These are phyloP conservation scores for Chaetura pelagica DNA, from an alignment of 2,113 vertebrate species.

Conservation along the genomic window DNA sequence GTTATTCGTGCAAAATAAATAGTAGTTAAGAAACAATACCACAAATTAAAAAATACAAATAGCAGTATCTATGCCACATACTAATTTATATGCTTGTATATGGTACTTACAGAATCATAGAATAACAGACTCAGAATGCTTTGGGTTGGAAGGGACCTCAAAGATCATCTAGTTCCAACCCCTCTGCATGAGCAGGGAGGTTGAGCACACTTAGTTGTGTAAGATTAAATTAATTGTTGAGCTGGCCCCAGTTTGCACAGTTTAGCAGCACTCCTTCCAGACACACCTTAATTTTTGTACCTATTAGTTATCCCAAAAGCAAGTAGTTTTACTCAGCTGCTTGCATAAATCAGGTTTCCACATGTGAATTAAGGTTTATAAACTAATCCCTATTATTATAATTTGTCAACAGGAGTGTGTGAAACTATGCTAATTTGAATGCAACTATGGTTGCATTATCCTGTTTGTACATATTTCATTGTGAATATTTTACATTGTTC, in stretches of 20 bases:
- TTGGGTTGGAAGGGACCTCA: too few relatives aligned
- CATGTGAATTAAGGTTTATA: constrained; percentile 8
- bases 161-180: too few relatives aligned
- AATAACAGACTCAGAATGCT: too few relatives aligned
- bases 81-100: neutral
- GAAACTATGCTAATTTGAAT: constrained; percentile 35
- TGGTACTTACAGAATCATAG: neutral
- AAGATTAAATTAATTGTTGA: neutral
- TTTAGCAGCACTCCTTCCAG: neutral
- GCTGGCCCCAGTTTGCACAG: neutral
- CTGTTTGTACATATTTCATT: constrained; percentile 49
- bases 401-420: constrained; percentile 5
- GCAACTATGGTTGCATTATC: neutral
- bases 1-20: neutral
- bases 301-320: neutral
- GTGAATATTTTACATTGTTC: constrained; percentile 48
- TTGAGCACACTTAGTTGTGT: neutral
- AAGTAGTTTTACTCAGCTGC: neutral
- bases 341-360: neutral
- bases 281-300: neutral
- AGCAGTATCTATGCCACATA: neutral
- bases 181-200: too few relatives aligned
- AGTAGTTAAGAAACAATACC: neutral
- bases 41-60: neutral
- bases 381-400: constrained; percentile 51